phyloP scores from a whole-genome alignment of 2,888 invertebrate species.

The Theristus sp. region DNA sequence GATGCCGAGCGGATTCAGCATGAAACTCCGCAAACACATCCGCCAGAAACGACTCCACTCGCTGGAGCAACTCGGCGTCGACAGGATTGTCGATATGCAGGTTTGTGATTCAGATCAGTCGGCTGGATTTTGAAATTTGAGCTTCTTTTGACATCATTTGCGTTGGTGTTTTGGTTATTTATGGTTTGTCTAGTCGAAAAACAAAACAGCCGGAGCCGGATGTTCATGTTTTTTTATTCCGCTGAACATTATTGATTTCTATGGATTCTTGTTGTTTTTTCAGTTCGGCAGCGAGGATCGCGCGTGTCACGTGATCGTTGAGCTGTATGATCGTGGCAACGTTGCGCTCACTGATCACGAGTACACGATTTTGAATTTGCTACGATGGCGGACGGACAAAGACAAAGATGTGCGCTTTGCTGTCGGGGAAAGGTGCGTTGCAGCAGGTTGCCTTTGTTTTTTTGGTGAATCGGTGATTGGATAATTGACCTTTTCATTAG shows the following conservation, averaged over 20 bases:
- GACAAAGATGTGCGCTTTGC: conserved; percentile 68
- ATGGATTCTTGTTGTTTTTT: too few relatives aligned
- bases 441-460: conserved; percentile 11
- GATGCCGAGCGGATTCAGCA: conserved; percentile 58
- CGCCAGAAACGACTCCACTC: conserved; percentile 79
- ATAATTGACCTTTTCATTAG: too few relatives aligned
- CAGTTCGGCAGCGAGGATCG: conserved; percentile 81
- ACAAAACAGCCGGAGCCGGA: too few relatives aligned
- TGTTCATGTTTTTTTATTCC: too few relatives aligned
- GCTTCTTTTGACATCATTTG: too few relatives aligned
- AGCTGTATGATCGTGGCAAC: conserved; percentile 76
- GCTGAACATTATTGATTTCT: too few relatives aligned
- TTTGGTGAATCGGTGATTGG: conserved; percentile 14
- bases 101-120: conserved; percentile 78
- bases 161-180: too few relatives aligned
- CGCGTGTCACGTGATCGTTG: conserved; percentile 80
- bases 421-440: conserved; percentile 65
- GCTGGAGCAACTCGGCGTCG: conserved; percentile 64
- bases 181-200: too few relatives aligned
- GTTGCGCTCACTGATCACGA: conserved; percentile 77
- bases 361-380: conserved; percentile 51
- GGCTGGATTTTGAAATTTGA: conserved; percentile 82
- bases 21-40: conserved; percentile 94
- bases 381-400: conserved; percentile 42
- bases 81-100: conserved; percentile 79